A percentile compares a stretch with the other conserved stretches of the same genome.
Conservation (phyloP, 2,113 vertebrate genomes). For the Poicephalus meyeri region DNA sequence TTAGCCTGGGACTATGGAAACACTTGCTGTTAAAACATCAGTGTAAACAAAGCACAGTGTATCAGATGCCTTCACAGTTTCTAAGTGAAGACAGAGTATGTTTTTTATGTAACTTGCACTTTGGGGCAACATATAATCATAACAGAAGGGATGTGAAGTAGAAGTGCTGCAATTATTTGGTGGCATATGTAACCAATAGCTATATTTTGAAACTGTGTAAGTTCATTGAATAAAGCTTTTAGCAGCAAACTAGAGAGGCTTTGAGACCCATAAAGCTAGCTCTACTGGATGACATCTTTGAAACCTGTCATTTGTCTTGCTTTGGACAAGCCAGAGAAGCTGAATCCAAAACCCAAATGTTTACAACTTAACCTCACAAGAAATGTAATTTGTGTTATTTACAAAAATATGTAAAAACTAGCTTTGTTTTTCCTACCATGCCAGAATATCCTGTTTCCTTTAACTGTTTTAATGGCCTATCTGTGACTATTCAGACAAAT, state of each 20-base stretch:
- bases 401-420: neutral
- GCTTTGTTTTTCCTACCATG: neutral
- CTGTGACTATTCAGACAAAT: neutral
- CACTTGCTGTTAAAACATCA: neutral
- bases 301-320: neutral
- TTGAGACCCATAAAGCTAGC: neutral
- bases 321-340: neutral
- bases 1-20: neutral
- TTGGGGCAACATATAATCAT: neutral
- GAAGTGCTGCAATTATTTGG: neutral
- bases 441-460: neutral
- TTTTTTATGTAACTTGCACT: neutral
- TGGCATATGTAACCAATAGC: neutral
- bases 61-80: neutral
- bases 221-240: neutral
- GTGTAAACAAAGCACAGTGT: neutral
- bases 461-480: neutral
- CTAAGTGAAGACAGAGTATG: neutral
- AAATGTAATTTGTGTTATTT: neutral
- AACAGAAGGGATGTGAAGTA: neutral
- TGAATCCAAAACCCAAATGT: neutral
- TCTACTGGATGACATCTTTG: neutral
- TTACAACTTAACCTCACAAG: neutral
- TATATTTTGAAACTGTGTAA: neutral
- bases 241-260: neutral